phyloP scores from a whole-genome alignment of 2,113 vertebrate species.

The Phasianus colchicus region DNA sequence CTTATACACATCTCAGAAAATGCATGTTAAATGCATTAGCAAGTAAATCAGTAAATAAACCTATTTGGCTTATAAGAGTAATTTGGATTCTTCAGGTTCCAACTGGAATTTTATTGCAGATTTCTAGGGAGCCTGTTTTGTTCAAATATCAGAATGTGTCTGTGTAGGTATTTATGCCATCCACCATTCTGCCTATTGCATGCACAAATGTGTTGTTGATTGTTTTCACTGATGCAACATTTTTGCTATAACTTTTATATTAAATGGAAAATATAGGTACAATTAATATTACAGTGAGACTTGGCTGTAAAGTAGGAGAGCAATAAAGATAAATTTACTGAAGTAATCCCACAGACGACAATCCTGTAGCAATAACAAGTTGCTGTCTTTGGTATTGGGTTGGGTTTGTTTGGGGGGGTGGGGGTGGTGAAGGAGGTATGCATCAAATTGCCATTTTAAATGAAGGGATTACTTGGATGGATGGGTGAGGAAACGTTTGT shows the following conservation, averaged over 20 bases:
- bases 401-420: neutral
- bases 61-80: neutral
- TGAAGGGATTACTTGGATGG: conserved; percentile 49
- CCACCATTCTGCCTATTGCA: no score
- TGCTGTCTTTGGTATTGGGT: neutral
- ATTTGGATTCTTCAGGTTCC: neutral
- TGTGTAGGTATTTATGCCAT: neutral
- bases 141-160: neutral
- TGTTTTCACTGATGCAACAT: neutral
- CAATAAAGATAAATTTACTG: neutral
- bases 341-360: neutral
- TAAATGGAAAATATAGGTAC: neutral
- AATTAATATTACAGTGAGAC: neutral
- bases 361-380: no score
- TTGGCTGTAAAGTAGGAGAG: neutral
- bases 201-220: neutral
- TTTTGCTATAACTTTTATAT: neutral
- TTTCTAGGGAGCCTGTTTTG: neutral
- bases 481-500: conserved; percentile 32
- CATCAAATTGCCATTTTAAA: conserved; percentile 61
- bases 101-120: neutral
- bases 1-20: neutral
- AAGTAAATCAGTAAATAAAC: neutral
- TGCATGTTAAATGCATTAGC: neutral
- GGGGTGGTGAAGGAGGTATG: neutral